Percentiles rank a stretch among this genome's conserved stretches.
phyloP scores from a whole-genome alignment of 2,888 invertebrate species.

The Scaptomyza tumidula region DNA sequence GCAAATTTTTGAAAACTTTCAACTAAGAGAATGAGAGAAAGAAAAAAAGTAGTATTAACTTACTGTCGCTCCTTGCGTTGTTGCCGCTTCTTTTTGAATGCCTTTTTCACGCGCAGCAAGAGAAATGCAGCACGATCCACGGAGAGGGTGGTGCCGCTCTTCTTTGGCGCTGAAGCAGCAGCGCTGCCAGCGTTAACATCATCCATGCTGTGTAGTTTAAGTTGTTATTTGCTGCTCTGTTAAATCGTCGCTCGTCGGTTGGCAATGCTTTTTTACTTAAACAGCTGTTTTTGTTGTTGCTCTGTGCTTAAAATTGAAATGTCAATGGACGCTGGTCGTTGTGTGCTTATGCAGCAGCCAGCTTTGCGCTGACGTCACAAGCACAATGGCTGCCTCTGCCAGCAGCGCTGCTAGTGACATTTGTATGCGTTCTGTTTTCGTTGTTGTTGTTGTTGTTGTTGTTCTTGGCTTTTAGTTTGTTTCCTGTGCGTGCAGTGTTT shows the following conservation, averaged over 20 bases:
- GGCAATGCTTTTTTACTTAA: slow-evolving; percentile 20
- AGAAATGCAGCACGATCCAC: slow-evolving; percentile 96
- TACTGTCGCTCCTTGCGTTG: slow-evolving; percentile 94
- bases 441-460: slow-evolving; percentile 12
- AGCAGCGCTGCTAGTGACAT: slow-evolving; percentile 51
- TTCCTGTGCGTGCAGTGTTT: slow-evolving; percentile 40
- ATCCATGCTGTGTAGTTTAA: slow-evolving; percentile 60
- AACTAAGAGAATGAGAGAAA: neutral
- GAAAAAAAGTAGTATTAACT: slow-evolving; percentile 83
- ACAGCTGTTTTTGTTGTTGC: slow-evolving; percentile 24
- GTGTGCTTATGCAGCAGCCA: slow-evolving; percentile 29
- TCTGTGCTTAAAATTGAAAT: slow-evolving; percentile 51
- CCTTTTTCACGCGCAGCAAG: slow-evolving; percentile 93
- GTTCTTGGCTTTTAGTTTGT: slow-evolving; percentile 29
- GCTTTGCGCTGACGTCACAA: slow-evolving; percentile 26
- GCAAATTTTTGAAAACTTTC: slow-evolving; percentile 18
- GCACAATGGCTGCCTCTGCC: slow-evolving; percentile 9
- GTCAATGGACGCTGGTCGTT: slow-evolving; percentile 43
- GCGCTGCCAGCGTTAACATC: slow-evolving; percentile 53
- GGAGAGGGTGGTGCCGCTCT: slow-evolving; percentile 86
- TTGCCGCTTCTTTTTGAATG: slow-evolving; percentile 95
- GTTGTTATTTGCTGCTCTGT: slow-evolving; percentile 17
- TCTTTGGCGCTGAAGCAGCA: slow-evolving; percentile 71
- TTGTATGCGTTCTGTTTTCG: slow-evolving; percentile 57
- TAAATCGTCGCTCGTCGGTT: neutral